Conservation (phyloP, 30 jellyfish, hydroid and myxozoan genomes). For the Aurelia aurita complex sp. Pacific region DNA sequence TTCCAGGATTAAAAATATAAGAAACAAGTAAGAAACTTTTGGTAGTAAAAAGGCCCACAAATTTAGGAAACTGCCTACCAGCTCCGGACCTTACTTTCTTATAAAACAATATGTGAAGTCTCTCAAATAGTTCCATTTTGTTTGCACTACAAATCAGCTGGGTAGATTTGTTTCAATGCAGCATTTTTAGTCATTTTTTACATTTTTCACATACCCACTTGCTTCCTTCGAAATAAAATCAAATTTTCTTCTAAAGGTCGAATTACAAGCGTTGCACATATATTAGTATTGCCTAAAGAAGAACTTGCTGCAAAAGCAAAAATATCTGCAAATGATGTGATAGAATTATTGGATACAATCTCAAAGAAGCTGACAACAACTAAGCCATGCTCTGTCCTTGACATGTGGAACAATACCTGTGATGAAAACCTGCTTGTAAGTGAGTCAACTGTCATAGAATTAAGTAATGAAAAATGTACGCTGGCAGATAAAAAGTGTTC, state of each 20-base stretch:
- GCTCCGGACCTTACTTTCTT: too few relatives aligned
- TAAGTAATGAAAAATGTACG: background rate
- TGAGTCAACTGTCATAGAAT: background rate
- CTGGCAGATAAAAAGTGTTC: background rate
- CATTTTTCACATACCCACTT: background rate
- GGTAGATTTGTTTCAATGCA: too few relatives aligned
- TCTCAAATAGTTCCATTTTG: too few relatives aligned
- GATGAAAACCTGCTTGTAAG: constrained; percentile 27
- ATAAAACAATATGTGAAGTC: too few relatives aligned
- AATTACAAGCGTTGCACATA: constrained; percentile 33
- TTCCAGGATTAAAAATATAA: too few relatives aligned
- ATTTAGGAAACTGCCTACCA: too few relatives aligned
- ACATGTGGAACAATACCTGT: constrained; percentile 37
- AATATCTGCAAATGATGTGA: constrained; percentile 14
- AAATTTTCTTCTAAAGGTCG: constrained; percentile 18
- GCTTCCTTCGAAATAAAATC: background rate
- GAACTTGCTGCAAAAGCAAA: constrained; percentile 49
- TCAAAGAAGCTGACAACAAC: constrained; percentile 22
- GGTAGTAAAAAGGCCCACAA: too few relatives aligned
- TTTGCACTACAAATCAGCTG: too few relatives aligned
- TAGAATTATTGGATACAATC: constrained; percentile 22
- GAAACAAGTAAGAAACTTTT: too few relatives aligned
- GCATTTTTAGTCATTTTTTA: too few relatives aligned
- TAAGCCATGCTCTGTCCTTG: constrained; percentile 55
- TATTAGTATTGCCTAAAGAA: constrained; percentile 49